Base-by-base conservation (phyloP, 1,140 invertebrate genomes). In the Riptortus pedestris region DNA sequence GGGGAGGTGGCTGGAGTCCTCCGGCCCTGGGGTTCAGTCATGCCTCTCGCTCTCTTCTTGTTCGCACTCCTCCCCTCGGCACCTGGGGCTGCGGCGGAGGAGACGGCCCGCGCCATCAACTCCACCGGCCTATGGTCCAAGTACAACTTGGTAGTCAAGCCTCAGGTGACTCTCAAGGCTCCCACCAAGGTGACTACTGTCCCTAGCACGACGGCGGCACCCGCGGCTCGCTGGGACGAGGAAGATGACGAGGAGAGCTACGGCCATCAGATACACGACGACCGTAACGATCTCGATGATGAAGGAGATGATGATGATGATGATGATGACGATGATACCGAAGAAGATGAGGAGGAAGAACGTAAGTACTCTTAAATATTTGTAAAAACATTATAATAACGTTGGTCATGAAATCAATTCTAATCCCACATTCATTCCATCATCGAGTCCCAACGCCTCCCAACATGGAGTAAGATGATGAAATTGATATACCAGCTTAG, bases 211-310 rank as follows among this genome's bases (percentile, higher is more conserved):
- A 45, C 64, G 0, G 14, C 62, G 1, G 27, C 38, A 14, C 31
- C 65, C 58, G 47, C 64, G 43, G 16, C 16, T 29, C 31, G 31
- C 31, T 38, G 31, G 31, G 38, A 28, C 59, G 63, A 18, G 12
- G 48, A 26, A 64, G 18, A 33, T 68, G 72, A 60, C 62, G 48
- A 26, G 62, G 18, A 33, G 69, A 72, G 57, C 62, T 69, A 51
- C 22, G 43, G 31, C 65, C 68, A 68, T 27, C 72, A 72, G 43
- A 72, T 71, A 29, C 65, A 66, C 18, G 67, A 67, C 20, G 63
- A 69, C 22, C 73, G 74, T 28, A 74, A 76, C 33, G 70, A 73
- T 24, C 71, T 72, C 22, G 71, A 73, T 22, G 73, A 73, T 22
- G 73, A 75, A 9, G 70, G 71, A 16, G 70, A 73, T 57, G 67